Conservation (phyloP, 2,113 vertebrate species). For the Gallinago paraguaiae region DNA sequence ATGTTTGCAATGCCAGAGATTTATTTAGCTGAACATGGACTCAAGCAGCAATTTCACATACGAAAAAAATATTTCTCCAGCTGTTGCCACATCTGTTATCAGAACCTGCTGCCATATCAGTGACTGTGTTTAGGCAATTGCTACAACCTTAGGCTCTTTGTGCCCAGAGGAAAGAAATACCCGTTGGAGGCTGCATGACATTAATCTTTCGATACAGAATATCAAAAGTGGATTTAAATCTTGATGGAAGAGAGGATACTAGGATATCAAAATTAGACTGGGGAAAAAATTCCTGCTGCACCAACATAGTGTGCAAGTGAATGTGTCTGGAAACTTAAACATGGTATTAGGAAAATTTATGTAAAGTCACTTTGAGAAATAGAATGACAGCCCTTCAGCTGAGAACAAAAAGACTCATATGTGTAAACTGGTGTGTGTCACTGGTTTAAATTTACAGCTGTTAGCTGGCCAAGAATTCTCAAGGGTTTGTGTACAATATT, state of each 20-base stretch:
- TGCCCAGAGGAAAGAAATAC: background rate
- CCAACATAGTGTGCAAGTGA: background rate
- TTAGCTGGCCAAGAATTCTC: background rate
- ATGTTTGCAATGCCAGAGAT: background rate
- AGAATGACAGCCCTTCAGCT: background rate
- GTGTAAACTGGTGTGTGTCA: background rate
- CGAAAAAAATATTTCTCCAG: conserved; percentile 2
- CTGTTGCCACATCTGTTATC: conserved; percentile 45
- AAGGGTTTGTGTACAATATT: background rate
- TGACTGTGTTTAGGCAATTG: background rate
- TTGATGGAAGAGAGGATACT: background rate
- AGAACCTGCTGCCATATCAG: background rate
- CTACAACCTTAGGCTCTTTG: background rate
- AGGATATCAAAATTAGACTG: background rate
- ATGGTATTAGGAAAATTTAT: background rate
- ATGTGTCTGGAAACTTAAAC: background rate
- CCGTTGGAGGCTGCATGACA: background rate
- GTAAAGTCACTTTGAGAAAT: background rate
- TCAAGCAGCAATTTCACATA: conserved; percentile 34
- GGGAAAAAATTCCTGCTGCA: background rate
- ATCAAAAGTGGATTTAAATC: background rate
- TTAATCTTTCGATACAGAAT: background rate
- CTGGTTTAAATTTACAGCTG: background rate
- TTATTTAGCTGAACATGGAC: background rate
- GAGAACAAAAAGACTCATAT: background rate